A percentile compares a stretch with the other conserved stretches of the same genome.
phyloP scores from a whole-genome alignment of 2,888 invertebrate species.

The Elmis aenea region DNA sequence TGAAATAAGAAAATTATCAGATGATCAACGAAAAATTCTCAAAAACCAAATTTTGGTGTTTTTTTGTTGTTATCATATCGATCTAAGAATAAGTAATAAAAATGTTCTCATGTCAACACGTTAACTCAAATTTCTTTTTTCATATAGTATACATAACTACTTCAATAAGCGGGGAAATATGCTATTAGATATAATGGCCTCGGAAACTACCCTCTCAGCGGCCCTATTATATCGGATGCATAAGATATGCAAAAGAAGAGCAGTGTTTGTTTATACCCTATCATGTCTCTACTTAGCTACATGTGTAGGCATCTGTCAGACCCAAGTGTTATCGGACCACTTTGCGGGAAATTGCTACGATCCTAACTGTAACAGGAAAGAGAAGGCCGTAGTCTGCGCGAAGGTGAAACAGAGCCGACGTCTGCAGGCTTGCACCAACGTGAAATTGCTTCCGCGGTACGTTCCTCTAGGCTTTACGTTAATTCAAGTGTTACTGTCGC shows the following conservation, averaged over 20 bases:
- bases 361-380: constrained; percentile 19
- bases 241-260: constrained; percentile 48
- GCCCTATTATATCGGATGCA: constrained; percentile 38
- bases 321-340: constrained; percentile 44
- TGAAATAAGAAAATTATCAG: no score
- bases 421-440: constrained; percentile 39
- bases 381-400: constrained; percentile 9
- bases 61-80: no score
- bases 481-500: constrained; percentile 37
- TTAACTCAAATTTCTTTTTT: no score
- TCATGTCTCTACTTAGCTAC: constrained; percentile 40
- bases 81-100: no score
- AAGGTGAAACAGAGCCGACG: constrained; percentile 32
- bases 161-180: no score
- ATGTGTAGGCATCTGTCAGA: constrained; percentile 47
- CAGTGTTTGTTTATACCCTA: constrained; percentile 45
- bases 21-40: no score
- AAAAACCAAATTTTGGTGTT: no score
- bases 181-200: constrained; percentile 43
- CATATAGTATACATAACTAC: no score
- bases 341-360: constrained; percentile 45
- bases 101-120: no score
- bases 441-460: constrained; percentile 40
- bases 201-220: constrained; percentile 37
- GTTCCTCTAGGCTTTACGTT: constrained; percentile 30